These are phyloP conservation scores for Sigmodon hispidus DNA, from an alignment of 2,113 vertebrate genomes.

Conservation along the genomic window DNA sequence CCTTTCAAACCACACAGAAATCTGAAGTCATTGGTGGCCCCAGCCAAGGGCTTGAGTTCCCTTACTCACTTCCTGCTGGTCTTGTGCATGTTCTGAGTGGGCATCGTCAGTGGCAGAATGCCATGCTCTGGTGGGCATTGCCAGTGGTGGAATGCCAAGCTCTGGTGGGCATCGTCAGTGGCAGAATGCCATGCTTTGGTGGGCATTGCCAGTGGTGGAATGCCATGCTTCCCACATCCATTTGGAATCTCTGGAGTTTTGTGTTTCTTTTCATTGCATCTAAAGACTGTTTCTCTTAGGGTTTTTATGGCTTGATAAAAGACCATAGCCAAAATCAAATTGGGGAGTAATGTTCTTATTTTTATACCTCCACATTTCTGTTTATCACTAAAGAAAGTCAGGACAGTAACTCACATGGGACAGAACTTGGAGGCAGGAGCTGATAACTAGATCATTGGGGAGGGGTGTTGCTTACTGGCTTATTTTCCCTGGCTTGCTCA, in stretches of 20 bases:
- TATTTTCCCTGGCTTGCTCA: neutral
- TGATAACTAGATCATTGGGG: neutral
- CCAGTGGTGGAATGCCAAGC: too few relatives aligned
- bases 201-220: fast-evolving
- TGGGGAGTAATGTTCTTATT: neutral
- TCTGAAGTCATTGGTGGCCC: fast-evolving
- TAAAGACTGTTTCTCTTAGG: neutral
- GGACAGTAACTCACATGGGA: neutral
- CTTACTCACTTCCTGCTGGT: fast-evolving
- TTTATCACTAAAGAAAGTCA: neutral
- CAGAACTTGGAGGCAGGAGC: neutral
- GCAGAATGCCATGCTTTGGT: too few relatives aligned
- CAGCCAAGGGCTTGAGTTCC: too few relatives aligned
- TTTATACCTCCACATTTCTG: neutral
- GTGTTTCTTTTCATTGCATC: neutral
- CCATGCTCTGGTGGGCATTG: too few relatives aligned
- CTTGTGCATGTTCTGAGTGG: neutral
- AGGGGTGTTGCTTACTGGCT: neutral
- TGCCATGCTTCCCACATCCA: neutral
- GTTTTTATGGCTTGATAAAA: neutral
- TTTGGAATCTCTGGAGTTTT: neutral
- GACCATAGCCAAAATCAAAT: neutral
- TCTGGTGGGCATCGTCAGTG: too few relatives aligned
- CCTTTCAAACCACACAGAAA: neutral
- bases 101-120: too few relatives aligned